Conservation (phyloP, 1,140 invertebrate genomes). For the Heliconius hermathena region DNA sequence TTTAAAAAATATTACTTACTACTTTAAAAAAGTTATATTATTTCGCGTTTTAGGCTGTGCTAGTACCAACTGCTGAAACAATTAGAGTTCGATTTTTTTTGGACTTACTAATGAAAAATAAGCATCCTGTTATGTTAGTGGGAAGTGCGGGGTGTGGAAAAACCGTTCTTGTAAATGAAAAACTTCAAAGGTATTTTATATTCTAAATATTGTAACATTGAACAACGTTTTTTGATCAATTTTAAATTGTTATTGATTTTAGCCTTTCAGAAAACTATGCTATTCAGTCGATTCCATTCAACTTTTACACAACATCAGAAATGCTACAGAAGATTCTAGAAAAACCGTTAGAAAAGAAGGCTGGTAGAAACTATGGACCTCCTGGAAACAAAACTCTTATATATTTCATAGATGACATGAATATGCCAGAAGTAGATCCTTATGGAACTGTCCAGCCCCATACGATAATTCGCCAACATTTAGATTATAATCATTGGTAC, state of each 20-base stretch:
- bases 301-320: conserved; percentile 98
- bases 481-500: conserved; percentile 98
- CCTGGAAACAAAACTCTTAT: conserved; percentile 96
- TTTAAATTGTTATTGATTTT: conserved; percentile 26
- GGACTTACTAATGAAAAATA: conserved; percentile 93
- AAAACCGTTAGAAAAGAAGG: conserved; percentile 98
- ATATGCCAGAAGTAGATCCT: conserved; percentile 97
- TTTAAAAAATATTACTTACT: no score
- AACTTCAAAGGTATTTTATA: conserved; percentile 84
- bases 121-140: conserved; percentile 96
- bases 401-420: conserved; percentile 98
- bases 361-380: conserved; percentile 96
- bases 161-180: conserved; percentile 94
- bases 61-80: conserved; percentile 97
- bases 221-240: background rate
- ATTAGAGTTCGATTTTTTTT: conserved; percentile 94
- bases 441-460: conserved; percentile 98
- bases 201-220: background rate
- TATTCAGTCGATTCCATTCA: conserved; percentile 96
- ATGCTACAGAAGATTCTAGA: conserved; percentile 98
- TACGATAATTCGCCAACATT: conserved; percentile 96
- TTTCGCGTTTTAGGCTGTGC: conserved; percentile 84
- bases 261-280: conserved; percentile 93
- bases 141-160: conserved; percentile 96
- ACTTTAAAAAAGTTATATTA: background rate